phyloP scores from a whole-genome alignment of 2,888 invertebrate genomes.

The Microctonus aethiopoides region DNA sequence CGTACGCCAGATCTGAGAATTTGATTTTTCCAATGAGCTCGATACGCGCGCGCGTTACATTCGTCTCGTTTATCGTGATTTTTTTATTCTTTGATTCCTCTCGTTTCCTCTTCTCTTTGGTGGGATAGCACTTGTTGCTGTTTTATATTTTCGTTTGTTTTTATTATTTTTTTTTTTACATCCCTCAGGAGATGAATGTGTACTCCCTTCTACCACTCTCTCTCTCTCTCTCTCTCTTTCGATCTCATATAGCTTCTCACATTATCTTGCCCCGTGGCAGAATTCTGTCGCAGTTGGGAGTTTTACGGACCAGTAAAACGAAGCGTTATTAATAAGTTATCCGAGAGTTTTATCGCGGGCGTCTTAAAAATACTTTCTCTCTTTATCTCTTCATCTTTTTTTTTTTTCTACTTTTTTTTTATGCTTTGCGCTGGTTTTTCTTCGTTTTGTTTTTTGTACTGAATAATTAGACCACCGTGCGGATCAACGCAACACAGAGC shows the following conservation, averaged over 20 bases:
- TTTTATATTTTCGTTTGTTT: neutral
- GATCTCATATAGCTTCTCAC: slow-evolving; percentile 4
- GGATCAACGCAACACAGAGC: slow-evolving; percentile 6
- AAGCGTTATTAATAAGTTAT: slow-evolving; percentile 29
- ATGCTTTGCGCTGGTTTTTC: neutral
- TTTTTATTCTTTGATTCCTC: neutral
- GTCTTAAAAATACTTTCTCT: slow-evolving; percentile 21
- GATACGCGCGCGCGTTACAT: slow-evolving; percentile 13
- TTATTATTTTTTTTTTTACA: slow-evolving; percentile 16
- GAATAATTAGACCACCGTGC: slow-evolving; percentile 36
- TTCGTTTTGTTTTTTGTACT: slow-evolving; percentile 13
- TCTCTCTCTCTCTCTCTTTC: neutral
- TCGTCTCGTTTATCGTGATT: slow-evolving; percentile 6
- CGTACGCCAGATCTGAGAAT: slow-evolving; percentile 43
- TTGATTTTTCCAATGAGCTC: slow-evolving; percentile 45
- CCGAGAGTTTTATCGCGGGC: slow-evolving; percentile 26
- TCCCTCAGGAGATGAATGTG: slow-evolving; percentile 29
- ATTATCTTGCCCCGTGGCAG: slow-evolving; percentile 21
- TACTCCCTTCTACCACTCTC: neutral
- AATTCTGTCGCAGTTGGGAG: slow-evolving; percentile 24
- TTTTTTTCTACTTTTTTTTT: neutral
- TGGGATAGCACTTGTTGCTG: neutral
- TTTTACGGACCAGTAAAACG: slow-evolving; percentile 26
- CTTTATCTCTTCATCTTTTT: slow-evolving; percentile 1
- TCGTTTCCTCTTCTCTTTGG: neutral